A percentile compares a stretch with the other conserved stretches of the same genome.
Evolutionary conservation across 2,888 invertebrate genomes (phyloP).

Genomic region (Thyatira batis): DNA sequence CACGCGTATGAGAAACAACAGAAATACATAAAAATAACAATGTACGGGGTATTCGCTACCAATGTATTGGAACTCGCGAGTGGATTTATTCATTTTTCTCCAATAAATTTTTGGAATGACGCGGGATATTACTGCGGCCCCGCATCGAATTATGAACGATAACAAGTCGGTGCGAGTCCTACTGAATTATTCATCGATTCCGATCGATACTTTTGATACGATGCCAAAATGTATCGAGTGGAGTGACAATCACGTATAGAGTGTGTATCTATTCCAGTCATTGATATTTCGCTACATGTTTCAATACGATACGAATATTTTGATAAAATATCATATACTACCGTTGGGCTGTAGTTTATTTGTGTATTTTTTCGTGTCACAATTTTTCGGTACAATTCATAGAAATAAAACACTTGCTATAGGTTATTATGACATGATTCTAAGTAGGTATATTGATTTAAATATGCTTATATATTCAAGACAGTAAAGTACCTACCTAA

Average conservation of each 20-base stretch:
- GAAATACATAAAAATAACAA: neutral
- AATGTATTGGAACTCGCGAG: neutral
- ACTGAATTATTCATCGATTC: conserved; percentile 38
- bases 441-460: too few relatives aligned
- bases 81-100: neutral
- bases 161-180: conserved; percentile 32
- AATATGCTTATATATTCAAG: too few relatives aligned
- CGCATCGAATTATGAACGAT: conserved; percentile 36
- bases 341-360: neutral
- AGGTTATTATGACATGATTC: too few relatives aligned
- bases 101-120: neutral
- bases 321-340: neutral
- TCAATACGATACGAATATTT: neutral
- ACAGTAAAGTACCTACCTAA: too few relatives aligned
- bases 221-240: conserved; percentile 1
- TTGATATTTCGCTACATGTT: neutral
- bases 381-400: neutral
- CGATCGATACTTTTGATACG: conserved; percentile 27
- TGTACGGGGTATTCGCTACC: neutral
- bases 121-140: conserved; percentile 18
- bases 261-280: neutral
- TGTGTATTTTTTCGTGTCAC: neutral
- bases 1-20: neutral
- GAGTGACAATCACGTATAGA: neutral
- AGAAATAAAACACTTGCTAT: too few relatives aligned